These are phyloP conservation scores for Plagiodera versicolora DNA, from an alignment of 2,888 invertebrate genomes.

Conservation along the genomic window DNA sequence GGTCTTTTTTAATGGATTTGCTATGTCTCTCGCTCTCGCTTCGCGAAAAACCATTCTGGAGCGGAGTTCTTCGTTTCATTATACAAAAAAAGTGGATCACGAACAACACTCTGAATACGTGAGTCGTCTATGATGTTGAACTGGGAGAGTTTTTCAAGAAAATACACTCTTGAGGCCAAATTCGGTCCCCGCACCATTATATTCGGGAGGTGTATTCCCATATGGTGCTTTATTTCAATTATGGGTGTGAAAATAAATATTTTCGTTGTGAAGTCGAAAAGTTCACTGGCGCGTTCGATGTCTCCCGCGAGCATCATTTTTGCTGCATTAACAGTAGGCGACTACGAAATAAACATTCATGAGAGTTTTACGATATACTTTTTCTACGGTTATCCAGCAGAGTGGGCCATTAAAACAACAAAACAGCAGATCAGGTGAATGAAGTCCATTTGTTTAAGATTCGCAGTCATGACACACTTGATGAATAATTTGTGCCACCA, in stretches of 20 bases:
- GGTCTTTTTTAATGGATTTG: constrained; percentile 24
- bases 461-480: too few species aligned
- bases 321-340: too few species aligned
- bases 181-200: neutral
- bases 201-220: neutral
- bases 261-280: too few species aligned
- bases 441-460: too few species aligned
- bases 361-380: too few species aligned
- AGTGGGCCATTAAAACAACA: too few species aligned
- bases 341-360: too few species aligned
- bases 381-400: too few species aligned
- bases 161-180: neutral
- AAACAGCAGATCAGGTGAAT: too few species aligned
- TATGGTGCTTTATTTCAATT: neutral
- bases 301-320: too few species aligned
- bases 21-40: constrained; percentile 15
- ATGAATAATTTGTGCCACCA: too few species aligned
- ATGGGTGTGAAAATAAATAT: neutral
- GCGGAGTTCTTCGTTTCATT: constrained; percentile 4
- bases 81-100: neutral
- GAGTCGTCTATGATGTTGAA: neutral
- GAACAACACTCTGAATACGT: neutral
- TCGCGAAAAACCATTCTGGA: neutral
- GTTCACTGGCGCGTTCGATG: too few species aligned
- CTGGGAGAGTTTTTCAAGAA: neutral